phyloP scores from a whole-genome alignment of 1,140 invertebrate genomes.

The Atta colombica region DNA sequence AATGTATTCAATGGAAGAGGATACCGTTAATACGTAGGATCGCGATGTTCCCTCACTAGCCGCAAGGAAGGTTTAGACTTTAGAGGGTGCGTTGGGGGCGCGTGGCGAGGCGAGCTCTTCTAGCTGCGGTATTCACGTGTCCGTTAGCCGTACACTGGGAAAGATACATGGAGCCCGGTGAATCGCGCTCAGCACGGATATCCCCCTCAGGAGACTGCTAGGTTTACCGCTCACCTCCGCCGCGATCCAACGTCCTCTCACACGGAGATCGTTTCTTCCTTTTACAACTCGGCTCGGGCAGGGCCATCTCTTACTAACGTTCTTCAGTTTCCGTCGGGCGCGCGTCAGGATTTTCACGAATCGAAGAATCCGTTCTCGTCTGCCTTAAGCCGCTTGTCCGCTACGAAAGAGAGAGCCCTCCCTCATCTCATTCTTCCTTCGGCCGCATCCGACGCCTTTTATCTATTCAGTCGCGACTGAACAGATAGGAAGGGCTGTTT shows the following conservation, averaged over 20 bases:
- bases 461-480: slow-evolving; percentile 56
- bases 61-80: slow-evolving; percentile 16
- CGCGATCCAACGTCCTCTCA: slow-evolving; percentile 35
- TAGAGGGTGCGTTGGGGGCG: background rate
- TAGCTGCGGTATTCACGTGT: slow-evolving; percentile 55
- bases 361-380: slow-evolving; percentile 59
- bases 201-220: slow-evolving; percentile 56
- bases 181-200: slow-evolving; percentile 52
- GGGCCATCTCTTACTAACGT: slow-evolving; percentile 31
- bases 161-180: slow-evolving; percentile 66
- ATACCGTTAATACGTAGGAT: slow-evolving; percentile 46
- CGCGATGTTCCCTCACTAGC: slow-evolving; percentile 15
- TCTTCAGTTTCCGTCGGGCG: slow-evolving; percentile 51
- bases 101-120: slow-evolving; percentile 21
- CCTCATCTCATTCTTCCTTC: background rate
- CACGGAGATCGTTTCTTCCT: slow-evolving; percentile 35
- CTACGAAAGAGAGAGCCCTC: slow-evolving; percentile 46
- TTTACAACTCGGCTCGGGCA: slow-evolving; percentile 11
- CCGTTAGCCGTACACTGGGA: slow-evolving; percentile 55
- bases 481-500: slow-evolving; percentile 13
- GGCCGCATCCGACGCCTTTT: slow-evolving; percentile 23
- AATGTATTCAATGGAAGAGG: slow-evolving; percentile 17
- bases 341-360: slow-evolving; percentile 65
- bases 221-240: slow-evolving; percentile 54
- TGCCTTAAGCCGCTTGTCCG: slow-evolving; percentile 48